phyloP scores from a whole-genome alignment of 2,888 invertebrate genomes.

The Opisthograptis luteolata region DNA sequence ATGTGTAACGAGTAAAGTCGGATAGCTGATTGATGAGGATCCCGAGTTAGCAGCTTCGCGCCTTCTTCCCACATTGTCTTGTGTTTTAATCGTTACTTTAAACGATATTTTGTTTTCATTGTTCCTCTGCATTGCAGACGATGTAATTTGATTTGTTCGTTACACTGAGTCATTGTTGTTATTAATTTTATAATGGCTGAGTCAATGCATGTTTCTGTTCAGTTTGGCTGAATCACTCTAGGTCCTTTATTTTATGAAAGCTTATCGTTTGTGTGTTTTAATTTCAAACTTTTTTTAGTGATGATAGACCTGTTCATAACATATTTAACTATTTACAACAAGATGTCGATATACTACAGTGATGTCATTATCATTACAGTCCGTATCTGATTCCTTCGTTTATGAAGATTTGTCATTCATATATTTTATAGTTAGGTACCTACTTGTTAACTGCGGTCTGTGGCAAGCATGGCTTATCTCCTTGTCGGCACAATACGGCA shows the following conservation, averaged over 20 bases:
- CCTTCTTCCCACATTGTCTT: conserved; percentile 71
- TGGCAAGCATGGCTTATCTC: conserved; percentile 64
- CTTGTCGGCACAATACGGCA: conserved; percentile 65
- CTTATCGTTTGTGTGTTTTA: background rate
- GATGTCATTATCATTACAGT: too few species aligned
- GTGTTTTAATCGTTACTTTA: conserved; percentile 76
- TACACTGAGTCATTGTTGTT: conserved; percentile 74
- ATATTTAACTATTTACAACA: background rate
- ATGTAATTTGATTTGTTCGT: conserved; percentile 74
- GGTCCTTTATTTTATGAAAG: conserved; percentile 22
- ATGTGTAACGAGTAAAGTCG: conserved; percentile 72
- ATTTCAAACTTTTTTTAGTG: too few species aligned
- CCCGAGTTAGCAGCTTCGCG: conserved; percentile 63
- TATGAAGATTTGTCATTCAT: too few species aligned
- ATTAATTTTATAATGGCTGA: conserved; percentile 73
- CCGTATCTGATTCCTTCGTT: too few species aligned
- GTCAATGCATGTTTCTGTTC: conserved; percentile 57
- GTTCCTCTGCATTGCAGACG: conserved; percentile 64
- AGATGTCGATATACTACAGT: too few species aligned
- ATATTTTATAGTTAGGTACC: too few species aligned
- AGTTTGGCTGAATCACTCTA: conserved; percentile 59
- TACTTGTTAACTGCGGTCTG: conserved; percentile 30
- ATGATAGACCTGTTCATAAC: too few species aligned
- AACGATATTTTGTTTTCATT: conserved; percentile 73
- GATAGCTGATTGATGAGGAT: conserved; percentile 79